Percentiles rank a stretch among this genome's conserved stretches.
Conservation (phyloP, 2,797 vertebrate genomes). For the Sebastes aleutianus region DNA sequence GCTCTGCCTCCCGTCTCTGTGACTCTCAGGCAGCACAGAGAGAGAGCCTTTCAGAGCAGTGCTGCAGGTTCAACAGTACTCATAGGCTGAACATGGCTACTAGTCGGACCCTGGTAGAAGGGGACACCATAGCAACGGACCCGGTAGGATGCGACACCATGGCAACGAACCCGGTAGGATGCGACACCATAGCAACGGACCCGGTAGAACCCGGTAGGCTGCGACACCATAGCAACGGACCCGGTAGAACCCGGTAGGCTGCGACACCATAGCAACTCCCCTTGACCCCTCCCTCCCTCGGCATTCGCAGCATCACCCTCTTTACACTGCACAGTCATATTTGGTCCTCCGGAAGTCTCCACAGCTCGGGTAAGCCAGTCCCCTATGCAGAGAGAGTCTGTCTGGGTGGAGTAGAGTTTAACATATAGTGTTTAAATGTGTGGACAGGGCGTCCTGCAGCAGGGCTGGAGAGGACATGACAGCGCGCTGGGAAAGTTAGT, state of each 20-base stretch:
- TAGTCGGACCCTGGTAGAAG: constrained; percentile 42
- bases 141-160: no score
- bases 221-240: no score
- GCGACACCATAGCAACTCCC: constrained; percentile 83
- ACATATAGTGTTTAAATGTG: constrained; percentile 77
- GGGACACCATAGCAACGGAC: no score
- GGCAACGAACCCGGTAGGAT: no score
- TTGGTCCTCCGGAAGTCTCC: constrained; percentile 89
- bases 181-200: constrained; percentile 46
- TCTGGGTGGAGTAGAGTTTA: constrained; percentile 83
- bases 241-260: constrained; percentile 79
- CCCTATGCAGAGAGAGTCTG: constrained; percentile 73
- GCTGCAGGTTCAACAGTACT: constrained; percentile 74
- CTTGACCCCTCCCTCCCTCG: constrained; percentile 80
- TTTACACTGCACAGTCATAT: constrained; percentile 86
- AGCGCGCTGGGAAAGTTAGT: constrained; percentile 75
- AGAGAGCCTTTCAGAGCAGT: constrained; percentile 15
- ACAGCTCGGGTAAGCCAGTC: constrained; percentile 86
- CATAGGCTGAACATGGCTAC: constrained; percentile 77
- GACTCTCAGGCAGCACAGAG: constrained; percentile 21
- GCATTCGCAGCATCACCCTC: constrained; percentile 80
- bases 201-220: constrained; percentile 55
- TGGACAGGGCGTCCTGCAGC: constrained; percentile 53
- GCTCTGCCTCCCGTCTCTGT: not conserved
- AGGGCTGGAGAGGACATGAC: constrained; percentile 28